A percentile compares a stretch with the other conserved stretches of the same genome.
Evolutionary conservation across 1,140 invertebrate genomes (phyloP).

Genomic region (Micrasema minimum): DNA sequence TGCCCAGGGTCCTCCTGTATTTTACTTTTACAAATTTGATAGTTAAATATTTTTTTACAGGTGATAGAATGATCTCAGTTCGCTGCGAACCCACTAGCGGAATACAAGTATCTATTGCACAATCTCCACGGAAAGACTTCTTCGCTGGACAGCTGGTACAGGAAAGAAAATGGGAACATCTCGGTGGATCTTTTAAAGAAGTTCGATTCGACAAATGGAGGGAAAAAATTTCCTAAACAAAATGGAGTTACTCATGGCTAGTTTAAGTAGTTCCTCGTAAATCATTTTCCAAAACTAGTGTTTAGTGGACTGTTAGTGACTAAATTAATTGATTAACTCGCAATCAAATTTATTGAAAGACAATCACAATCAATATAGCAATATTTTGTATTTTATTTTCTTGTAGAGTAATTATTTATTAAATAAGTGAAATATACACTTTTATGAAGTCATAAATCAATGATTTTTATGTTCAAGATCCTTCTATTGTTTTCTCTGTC

Average conservation of each 20-base stretch:
- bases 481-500: no score
- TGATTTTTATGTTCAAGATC: no score
- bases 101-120: constrained; percentile 78
- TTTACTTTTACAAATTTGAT: no score
- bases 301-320: no score
- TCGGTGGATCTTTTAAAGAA: constrained; percentile 90
- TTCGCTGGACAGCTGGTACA: constrained; percentile 87
- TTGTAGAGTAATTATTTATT: no score
- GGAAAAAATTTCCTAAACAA: constrained; percentile 97
- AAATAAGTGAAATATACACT: no score
- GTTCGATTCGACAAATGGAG: constrained; percentile 94
- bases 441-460: no score
- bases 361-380: no score
- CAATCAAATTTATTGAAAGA: no score
- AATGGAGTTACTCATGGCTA: constrained; percentile 96
- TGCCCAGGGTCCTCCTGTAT: no score
- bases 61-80: constrained; percentile 85
- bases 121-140: constrained; percentile 87
- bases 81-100: constrained; percentile 79
- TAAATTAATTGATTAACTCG: no score
- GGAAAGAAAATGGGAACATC: constrained; percentile 91
- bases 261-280: constrained; percentile 71
- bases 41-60: constrained; percentile 61
- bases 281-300: background rate
- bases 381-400: no score